Evolutionary conservation across 2,113 vertebrate genomes (phyloP), one percentile per base, ranked within the genome.

Genomic region (Lethenteron reissneri): DNA sequence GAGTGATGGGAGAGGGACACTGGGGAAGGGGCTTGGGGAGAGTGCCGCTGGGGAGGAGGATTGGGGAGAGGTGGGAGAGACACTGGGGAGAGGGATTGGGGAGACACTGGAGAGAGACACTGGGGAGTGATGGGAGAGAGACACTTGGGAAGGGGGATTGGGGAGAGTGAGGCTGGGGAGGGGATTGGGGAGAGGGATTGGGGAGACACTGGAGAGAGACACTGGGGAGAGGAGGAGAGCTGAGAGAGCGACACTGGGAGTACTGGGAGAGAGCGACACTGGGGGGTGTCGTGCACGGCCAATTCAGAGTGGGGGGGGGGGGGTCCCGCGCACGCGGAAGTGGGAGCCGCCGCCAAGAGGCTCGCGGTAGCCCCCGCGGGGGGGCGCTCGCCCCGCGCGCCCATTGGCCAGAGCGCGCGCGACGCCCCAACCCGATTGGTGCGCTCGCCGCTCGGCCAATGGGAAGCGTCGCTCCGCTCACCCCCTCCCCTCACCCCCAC

Each of bases 51-150:
- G n/a, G n/a, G n/a, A n/a, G n/a, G n/a, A n/a, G n/a, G 17, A 17
- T 14, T 13, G 17, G 17, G 60, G 2, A 62, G 60, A 62, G 60
- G 60, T 14, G 60, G 3, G 60, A 64, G 17, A 17, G 17, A 64
- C 14, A 64, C 14, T 15, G 17, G 60, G 60, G 17, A 64, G 60
- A 64, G 60, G n/a, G n/a, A n/a, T n/a, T n/a, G n/a, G n/a, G n/a
- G n/a, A n/a, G 17, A 64, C 14, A 17, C 14, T 14, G 17, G 60
- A n/a, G n/a, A n/a, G n/a, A n/a, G n/a, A n/a, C 64, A 71, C 75
- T 72, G 74, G 71, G 71, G 74, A 75, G 69, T 56, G 70, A 74
- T 73, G 62, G 58, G 58, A 70, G 72, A 70, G 71, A 21, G 58
- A 73, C 57, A 72, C 57, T 21, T 60, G 58, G 57, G 60, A 64